Percentiles rank a stretch among this genome's conserved stretches.
phyloP scores from a whole-genome alignment of 2,888 invertebrate genomes.

The Drosophila macrospina region DNA sequence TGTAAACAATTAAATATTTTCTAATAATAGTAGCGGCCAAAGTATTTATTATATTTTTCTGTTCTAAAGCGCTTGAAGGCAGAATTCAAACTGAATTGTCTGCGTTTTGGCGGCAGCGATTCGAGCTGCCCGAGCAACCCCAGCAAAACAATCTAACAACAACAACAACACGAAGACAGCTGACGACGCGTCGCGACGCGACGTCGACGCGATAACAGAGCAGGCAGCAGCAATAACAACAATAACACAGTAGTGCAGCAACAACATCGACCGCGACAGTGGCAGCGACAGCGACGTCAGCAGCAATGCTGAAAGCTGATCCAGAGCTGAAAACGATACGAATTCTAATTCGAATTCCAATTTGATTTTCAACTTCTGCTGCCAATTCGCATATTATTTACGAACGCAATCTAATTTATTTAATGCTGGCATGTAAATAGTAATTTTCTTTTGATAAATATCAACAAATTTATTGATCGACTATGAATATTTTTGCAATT shows the following conservation, averaged over 20 bases:
- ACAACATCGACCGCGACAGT: not conserved
- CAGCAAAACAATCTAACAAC: constrained; percentile 22
- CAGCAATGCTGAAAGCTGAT: constrained; percentile 8
- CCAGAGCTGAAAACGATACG: constrained; percentile 19
- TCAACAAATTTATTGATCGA: constrained; percentile 10
- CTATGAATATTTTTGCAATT: constrained; percentile 21
- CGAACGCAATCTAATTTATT: not conserved
- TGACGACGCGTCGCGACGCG: constrained; percentile 6
- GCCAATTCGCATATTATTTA: not conserved
- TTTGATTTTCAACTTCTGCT: not conserved
- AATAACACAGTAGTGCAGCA: constrained; percentile 6
- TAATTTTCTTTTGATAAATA: constrained; percentile 8
- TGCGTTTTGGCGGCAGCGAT: constrained; percentile 68
- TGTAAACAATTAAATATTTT: constrained; percentile 15
- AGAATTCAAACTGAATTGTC: constrained; percentile 83
- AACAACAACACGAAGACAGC: constrained; percentile 39
- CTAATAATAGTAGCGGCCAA: constrained; percentile 11
- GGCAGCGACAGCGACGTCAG: constrained; percentile 14
- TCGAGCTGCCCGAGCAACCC: constrained; percentile 40
- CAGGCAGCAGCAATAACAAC: constrained; percentile 2
- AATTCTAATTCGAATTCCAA: constrained; percentile 12
- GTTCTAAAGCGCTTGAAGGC: constrained; percentile 82
- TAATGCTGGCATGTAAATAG: not conserved
- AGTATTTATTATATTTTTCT: constrained; percentile 17
- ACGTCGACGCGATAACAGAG: constrained; percentile 44